Evolutionary conservation across 2,888 invertebrate genomes (phyloP), one percentile per base, ranked within the genome.

Genomic region (Leptopilina syphax): DNA sequence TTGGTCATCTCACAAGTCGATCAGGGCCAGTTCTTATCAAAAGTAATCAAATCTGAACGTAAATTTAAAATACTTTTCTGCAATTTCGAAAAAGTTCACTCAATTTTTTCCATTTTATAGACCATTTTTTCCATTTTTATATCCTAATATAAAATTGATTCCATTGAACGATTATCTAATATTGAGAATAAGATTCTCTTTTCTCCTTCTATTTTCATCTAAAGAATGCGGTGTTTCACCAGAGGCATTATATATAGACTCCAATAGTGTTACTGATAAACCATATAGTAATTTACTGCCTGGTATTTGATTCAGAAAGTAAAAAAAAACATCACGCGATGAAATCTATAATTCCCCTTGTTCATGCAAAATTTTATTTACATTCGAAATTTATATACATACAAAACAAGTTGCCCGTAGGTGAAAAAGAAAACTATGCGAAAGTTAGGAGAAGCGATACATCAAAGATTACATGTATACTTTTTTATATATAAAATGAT

Each of bases 251-350:
- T n/a, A 34, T 34, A 34, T 34, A 50, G 27, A 50, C 73, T 57
- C 54, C 73, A 57, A 34, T 34, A 54, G 54, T 70, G 54, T 70
- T 73, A 34, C 34, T 34, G 34, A 50, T 50, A 73, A 57, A 54
- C 54, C 54, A 44, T 44, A 27, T 54, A 57, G 34, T 27, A 70
- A 54, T 70, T 27, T 24, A 13, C 70, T 27, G 54, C 10, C 10
- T 2, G 1, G 10, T 54, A 70, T n/a, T 24, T 70, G 34, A 70
- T 54, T 70, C 70, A 70, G 70, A 54, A 70, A 70, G 54, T 68
- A 50, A 50, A 68, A 50, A 50, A 50, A 68, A 34, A 34, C 34
- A 34, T 34, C 50, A 54, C 54, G 70, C 70, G 50, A 54, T 70
- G 27, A 70, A 70, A 70, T 70, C 27, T 24, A 27, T 70, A 6